These are phyloP conservation scores for Eclectus roratus DNA, from an alignment of 2,113 vertebrate genomes.

Conservation along the genomic window DNA sequence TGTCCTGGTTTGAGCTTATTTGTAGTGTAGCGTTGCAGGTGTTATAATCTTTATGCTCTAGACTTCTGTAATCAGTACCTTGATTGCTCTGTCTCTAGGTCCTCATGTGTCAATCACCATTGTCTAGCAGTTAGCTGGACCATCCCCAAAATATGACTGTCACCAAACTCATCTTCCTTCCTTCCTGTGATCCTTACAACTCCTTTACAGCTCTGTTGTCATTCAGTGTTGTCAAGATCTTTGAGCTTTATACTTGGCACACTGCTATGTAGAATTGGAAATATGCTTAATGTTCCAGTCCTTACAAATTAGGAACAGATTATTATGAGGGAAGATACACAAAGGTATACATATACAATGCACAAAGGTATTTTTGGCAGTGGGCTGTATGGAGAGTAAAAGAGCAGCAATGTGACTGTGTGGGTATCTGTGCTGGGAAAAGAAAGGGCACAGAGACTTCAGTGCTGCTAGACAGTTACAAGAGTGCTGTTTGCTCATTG, in stretches of 20 bases:
- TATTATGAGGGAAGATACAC: too few relatives aligned
- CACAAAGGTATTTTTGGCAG: not conserved
- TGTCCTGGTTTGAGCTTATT: not conserved
- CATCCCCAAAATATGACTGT: not conserved
- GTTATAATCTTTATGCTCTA: not conserved
- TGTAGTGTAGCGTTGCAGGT: not conserved
- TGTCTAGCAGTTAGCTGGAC: not conserved
- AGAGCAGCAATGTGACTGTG: not conserved
- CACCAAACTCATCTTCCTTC: not conserved
- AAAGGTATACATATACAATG: too few relatives aligned
- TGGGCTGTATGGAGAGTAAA: not conserved
- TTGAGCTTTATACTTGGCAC: not conserved
- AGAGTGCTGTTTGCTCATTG: not conserved
- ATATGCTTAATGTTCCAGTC: not conserved
- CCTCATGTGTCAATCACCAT: not conserved
- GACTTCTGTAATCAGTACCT: not conserved
- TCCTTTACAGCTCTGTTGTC: not conserved
- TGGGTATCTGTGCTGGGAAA: not conserved
- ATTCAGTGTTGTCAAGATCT: not conserved
- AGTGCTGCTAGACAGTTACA: not conserved
- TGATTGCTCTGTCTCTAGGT: not conserved
- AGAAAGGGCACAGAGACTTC: not conserved
- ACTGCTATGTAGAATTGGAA: not conserved
- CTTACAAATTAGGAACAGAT: not conserved
- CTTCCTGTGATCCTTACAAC: not conserved